Evolutionary conservation across 2,113 vertebrate species (phyloP), one percentile per base, ranked within the genome.

Genomic region (Platanista minor): DNA sequence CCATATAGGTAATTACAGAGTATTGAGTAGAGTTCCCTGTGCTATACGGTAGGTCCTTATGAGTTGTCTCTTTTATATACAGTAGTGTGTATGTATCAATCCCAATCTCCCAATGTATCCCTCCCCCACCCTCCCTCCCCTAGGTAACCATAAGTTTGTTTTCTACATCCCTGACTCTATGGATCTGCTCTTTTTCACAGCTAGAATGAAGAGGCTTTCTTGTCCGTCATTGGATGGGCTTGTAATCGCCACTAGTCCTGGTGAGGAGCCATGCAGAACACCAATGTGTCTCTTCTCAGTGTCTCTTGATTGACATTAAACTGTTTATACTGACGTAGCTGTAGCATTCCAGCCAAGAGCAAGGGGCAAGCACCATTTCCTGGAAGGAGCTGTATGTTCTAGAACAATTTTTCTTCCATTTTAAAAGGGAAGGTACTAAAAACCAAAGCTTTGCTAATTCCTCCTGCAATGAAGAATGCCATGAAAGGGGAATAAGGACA

Each of bases 281-380:
- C 54, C 46, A 17, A 9, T 2, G 1, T n/a, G 3, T 64, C 43
- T 52, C n/a, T 39, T 17, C 4, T n/a, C 4, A 11, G 21, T 6
- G 21, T 36, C 13, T 64, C 85, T n/a, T 25, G 41, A 27, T 11
- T 25, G 29, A 41, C 6, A 6, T 57, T 52, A 43, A 92, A 66
- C 52, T 64, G 20, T 57, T 64, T 41, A 1, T 61, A 57, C 21
- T 61, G 3, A 66, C 31, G 8, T 85, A 69, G 27, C 33, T 33
- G 39, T 7, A 75, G 11, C 29, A 49, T 36, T 85, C 5, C 41
- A 59, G 33, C n/a, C 54, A 54, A 62, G 20, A 66, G 39, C 33
- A 64, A 52, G 52, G 41, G 36, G 18, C 14, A 54, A 10, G 17
- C 46, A 6, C 14, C 31, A 39, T 41, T 43, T 77, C 18, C 49